Evolutionary conservation across 53 echinoderm and acorn worm species (phyloP), one percentile per base, ranked within the genome.

Genomic region (Zoroaster sp.): DNA sequence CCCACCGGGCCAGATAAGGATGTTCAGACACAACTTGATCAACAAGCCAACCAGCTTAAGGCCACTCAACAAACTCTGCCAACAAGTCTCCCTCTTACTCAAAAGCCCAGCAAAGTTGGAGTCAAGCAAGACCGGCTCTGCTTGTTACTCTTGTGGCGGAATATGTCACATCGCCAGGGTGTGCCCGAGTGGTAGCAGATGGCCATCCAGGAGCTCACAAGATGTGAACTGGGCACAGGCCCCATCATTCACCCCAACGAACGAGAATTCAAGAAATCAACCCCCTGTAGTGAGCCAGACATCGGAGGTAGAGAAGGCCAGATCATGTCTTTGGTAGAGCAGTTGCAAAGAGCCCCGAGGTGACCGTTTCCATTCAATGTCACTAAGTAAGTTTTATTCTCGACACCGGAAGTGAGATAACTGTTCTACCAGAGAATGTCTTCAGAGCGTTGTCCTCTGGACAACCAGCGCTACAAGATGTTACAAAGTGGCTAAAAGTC

Each of bases 271-370:
- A 40, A 80, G 40, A 80, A 25, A 40, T 21, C 80, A 37, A 47
- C 49, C 86, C 86, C 51, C 49, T 47, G 35, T 46, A 69, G 70
- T 72, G 49, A 85, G 86, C 86, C 86, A 85, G 72, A 47, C 37
- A n/a, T 14, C 70, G 43, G 83, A 69, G 46, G 83, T 67, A 42
- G 21, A 38, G 31, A 7, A 1, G 67, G 69, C 67, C 44, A 41
- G 70, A 45, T 71, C 66, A 40, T 5, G 23, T 85, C 21, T 49
- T 85, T 85, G 20, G 38, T 85, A 85, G 72, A 37, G 72, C 86
- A 34, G 86, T 85, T 47, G 1, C 70, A 1, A 85, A 49, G 36
- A 49, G 86, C 52, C 86, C 86, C 0, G 71, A 71, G 46, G 86
- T 51, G 33, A 72, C 18, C 20, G 12, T 85, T 28, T 21, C 36